Base-by-base conservation (phyloP, 2,797 vertebrate genomes). In the Spinibarbus caldwelli region DNA sequence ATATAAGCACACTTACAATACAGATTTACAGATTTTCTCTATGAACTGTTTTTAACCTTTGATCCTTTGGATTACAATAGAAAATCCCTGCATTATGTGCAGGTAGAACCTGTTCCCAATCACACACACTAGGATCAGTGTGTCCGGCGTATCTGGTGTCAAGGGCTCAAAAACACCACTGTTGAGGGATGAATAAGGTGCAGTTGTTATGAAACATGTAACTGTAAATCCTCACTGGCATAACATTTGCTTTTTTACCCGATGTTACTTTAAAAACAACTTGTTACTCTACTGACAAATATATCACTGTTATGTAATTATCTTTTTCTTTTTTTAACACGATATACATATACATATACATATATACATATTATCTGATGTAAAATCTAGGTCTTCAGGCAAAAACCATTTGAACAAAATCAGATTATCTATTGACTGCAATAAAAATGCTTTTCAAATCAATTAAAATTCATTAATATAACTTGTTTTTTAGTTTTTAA, bases 21-120 rank as follows among this genome's bases (percentile, higher is more conserved):
- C 76, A 84, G 85, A 89, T 91, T 89, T 89, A 88, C 29, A 72
- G 45, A 66, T 66, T 66, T 81, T 89, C 54, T 43, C 64, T 43
- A 21, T 66, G 84, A 71, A 84, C 29, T 38, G 45, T 72, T 6
- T 31, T 82, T 62, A 59, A 54, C 31, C 34, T 49, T 64, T 83
- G 71, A 76, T 67, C 59, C 43, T 19, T 31, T 75, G 29, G 71
- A 64, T 67, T 45, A 75, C 52, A 75, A 43, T 54, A 34, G 17
- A 23, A 84, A 84, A 59, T 59, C 19, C 41, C 11, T 34, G 38
- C 41, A 59, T 64, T 34, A 34, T 73, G 26, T 45, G n/a, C 38
- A 75, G 41, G 26, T 49, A 36, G 14, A 78, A 78, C 49, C 36
- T 77, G 73, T 84, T 77, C 12, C 47, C 4, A 45, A 54, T 84